These are phyloP conservation scores for Enteromius anoplus DNA, from an alignment of 2,797 vertebrate species.

Conservation along the genomic window DNA sequence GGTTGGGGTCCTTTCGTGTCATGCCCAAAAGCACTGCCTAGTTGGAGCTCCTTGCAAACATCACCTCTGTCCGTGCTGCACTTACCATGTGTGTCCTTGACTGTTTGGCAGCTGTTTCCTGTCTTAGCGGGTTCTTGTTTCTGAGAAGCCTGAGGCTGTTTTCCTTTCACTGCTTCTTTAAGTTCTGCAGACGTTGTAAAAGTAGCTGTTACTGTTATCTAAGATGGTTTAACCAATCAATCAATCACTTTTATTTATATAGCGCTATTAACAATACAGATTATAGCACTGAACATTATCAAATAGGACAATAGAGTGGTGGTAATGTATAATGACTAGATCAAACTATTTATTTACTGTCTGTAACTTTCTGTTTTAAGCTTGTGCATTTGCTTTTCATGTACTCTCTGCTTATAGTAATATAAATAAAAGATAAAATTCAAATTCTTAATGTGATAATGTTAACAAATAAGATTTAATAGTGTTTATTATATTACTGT, in stretches of 20 bases:
- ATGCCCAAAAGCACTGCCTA: constrained; percentile 2
- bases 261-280: too few species aligned
- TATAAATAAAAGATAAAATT: not conserved
- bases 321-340: too few species aligned
- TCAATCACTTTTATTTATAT: too few species aligned
- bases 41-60: constrained; percentile 17
- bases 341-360: too few species aligned
- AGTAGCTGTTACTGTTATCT: constrained; percentile 33
- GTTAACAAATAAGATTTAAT: too few species aligned
- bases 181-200: constrained; percentile 41
- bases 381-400: not conserved
- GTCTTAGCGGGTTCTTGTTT: constrained; percentile 40
- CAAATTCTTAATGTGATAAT: too few species aligned
- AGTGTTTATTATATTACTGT: too few species aligned
- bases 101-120: constrained; percentile 58
- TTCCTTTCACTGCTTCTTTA: constrained; percentile 43
- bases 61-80: not conserved
- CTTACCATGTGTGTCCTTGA: constrained; percentile 28
- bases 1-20: not conserved
- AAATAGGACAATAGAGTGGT: too few species aligned
- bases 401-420: not conserved
- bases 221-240: constrained; percentile 10
- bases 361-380: too few species aligned
- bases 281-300: too few species aligned
- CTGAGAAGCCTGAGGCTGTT: constrained; percentile 49